Evolutionary conservation across 2,888 invertebrate species (phyloP).

Genomic region (Oscheius sp.): DNA sequence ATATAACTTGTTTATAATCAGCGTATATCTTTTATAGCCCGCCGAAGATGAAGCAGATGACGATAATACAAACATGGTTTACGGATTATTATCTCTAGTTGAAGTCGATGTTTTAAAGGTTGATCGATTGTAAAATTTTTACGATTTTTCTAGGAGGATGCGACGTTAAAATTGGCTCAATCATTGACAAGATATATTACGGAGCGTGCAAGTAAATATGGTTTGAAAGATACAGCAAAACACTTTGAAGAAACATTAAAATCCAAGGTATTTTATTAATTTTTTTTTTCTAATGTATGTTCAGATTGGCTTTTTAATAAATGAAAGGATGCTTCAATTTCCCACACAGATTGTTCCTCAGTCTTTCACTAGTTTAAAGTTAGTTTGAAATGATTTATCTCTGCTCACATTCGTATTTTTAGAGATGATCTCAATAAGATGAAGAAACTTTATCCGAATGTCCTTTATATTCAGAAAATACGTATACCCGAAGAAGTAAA

Average conservation of each 20-base stretch:
- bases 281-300: no score
- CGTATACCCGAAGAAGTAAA: constrained; percentile 42
- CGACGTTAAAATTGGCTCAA: constrained; percentile 12
- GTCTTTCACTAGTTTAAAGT: constrained; percentile 51
- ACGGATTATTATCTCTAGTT: constrained; percentile 32
- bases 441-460: constrained; percentile 39
- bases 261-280: background rate
- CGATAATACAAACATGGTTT: constrained; percentile 50
- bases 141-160: constrained; percentile 4
- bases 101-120: constrained; percentile 29
- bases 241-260: constrained; percentile 3
- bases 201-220: constrained; percentile 58
- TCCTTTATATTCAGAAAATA: constrained; percentile 59
- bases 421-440: constrained; percentile 46
- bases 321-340: constrained; percentile 69
- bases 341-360: constrained; percentile 61
- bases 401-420: background rate
- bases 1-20: background rate
- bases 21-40: constrained; percentile 40
- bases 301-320: constrained; percentile 56
- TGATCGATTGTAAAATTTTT: background rate
- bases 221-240: constrained; percentile 42
- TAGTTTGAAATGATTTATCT: background rate
- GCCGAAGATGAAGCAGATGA: constrained; percentile 57
- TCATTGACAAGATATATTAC: constrained; percentile 52